These are phyloP conservation scores for Galago senegalensis DNA, from an alignment of 2,797 vertebrate genomes.

Conservation along the genomic window DNA sequence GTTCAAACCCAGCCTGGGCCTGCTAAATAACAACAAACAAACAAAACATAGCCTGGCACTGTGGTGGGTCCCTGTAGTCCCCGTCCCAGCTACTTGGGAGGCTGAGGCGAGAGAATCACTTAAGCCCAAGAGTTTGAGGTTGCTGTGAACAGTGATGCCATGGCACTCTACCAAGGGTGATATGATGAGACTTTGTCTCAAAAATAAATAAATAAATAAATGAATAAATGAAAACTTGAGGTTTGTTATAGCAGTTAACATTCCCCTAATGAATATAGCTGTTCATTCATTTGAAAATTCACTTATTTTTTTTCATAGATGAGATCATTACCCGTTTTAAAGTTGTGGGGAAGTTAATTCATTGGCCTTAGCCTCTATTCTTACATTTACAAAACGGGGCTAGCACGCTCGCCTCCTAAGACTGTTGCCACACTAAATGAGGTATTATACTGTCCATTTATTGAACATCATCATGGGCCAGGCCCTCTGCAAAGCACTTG, in stretches of 20 bases:
- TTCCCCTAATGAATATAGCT: neutral
- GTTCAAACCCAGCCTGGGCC: too few species aligned
- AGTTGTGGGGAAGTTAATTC: neutral
- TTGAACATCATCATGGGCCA: neutral
- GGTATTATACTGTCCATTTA: neutral
- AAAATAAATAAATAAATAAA: too few species aligned
- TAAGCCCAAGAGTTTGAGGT: too few species aligned
- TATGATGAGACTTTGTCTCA: too few species aligned
- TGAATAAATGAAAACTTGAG: neutral
- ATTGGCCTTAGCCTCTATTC: conserved; percentile 17
- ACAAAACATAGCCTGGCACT: too few species aligned
- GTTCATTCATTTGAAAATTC: conserved; percentile 46
- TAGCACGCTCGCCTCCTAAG: neutral
- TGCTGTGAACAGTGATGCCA: too few species aligned
- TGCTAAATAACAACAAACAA: too few species aligned
- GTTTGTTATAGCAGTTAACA: conserved; percentile 37
- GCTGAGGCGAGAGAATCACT: too few species aligned
- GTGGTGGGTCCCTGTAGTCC: too few species aligned
- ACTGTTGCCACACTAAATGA: conserved; percentile 20
- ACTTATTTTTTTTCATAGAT: conserved; percentile 29
- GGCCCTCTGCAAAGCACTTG: neutral
- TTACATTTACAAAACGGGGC: conserved; percentile 15
- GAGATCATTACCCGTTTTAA: conserved; percentile 29
- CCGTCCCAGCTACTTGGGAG: too few species aligned
- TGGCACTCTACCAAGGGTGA: too few species aligned